Conservation (phyloP, 1,140 invertebrate species). For the Delia radicum region DNA sequence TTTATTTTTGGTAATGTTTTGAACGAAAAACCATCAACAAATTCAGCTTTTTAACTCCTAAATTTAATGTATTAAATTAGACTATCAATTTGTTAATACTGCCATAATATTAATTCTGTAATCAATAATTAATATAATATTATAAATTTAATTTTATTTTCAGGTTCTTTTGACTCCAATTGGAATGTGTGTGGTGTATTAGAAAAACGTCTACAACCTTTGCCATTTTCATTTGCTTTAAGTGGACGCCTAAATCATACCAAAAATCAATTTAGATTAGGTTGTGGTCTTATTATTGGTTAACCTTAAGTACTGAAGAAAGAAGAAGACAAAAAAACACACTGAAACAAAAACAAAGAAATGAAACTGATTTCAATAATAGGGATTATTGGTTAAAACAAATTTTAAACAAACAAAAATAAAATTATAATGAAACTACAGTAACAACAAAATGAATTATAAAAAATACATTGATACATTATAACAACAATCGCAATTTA, state of each 20-base stretch:
- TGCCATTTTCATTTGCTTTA: slow-evolving; percentile 91
- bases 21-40: too few species aligned
- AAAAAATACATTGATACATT: neutral
- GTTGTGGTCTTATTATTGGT: slow-evolving; percentile 85
- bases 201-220: slow-evolving; percentile 88
- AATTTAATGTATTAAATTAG: too few species aligned
- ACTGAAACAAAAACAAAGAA: slow-evolving; percentile 13
- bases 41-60: too few species aligned
- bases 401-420: slow-evolving; percentile 5
- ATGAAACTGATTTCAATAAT: neutral
- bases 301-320: slow-evolving; percentile 55
- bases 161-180: slow-evolving; percentile 91
- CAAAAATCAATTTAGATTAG: slow-evolving; percentile 84
- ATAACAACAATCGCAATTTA: neutral
- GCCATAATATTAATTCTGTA: too few species aligned
- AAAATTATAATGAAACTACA: neutral
- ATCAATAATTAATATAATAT: too few species aligned
- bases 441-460: neutral
- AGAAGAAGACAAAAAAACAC: neutral
- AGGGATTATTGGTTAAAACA: neutral
- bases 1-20: too few species aligned
- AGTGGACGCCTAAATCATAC: slow-evolving; percentile 91
- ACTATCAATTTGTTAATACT: too few species aligned
- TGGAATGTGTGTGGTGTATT: slow-evolving; percentile 92
- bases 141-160: slow-evolving; percentile 38